These are phyloP conservation scores for Malurus elegans DNA, from an alignment of 2,113 vertebrate species.

Conservation along the genomic window DNA sequence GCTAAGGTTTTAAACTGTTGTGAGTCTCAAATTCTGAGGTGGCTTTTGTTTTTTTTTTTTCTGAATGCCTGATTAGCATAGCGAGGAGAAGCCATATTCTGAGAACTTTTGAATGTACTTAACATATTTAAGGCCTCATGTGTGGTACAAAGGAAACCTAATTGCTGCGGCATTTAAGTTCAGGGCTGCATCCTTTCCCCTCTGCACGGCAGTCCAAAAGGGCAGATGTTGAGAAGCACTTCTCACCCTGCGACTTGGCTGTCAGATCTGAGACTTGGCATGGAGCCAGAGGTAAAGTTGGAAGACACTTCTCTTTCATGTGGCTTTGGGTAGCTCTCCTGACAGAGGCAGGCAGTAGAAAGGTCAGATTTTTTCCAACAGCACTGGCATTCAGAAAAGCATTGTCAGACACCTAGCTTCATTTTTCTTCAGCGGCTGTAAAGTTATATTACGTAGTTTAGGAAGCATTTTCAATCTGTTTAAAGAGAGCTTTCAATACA, in stretches of 20 bases:
- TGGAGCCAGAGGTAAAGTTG: not conserved
- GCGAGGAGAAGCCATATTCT: not conserved
- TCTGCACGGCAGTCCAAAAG: not conserved
- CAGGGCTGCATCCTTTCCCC: not conserved
- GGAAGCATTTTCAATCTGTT: not conserved
- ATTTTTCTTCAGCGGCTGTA: not conserved
- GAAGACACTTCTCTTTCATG: not conserved
- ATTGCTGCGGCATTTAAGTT: not conserved
- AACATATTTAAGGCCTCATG: not conserved
- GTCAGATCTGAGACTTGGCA: not conserved
- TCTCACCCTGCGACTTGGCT: not conserved
- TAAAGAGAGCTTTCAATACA: not conserved
- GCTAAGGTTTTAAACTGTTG: conserved; percentile 10
- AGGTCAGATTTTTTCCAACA: not conserved
- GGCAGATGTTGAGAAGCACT: not conserved
- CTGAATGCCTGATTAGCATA: not conserved
- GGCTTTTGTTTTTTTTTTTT: not conserved
- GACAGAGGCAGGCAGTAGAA: not conserved
- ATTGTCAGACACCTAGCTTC: not conserved
- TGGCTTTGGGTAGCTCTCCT: not conserved
- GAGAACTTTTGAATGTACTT: not conserved
- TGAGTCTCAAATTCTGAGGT: not conserved
- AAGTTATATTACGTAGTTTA: not conserved
- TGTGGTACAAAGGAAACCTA: not conserved
- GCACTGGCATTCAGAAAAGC: not conserved